Base-by-base conservation (phyloP, 2,888 invertebrate species). In the Megastigmus dorsalis region DNA sequence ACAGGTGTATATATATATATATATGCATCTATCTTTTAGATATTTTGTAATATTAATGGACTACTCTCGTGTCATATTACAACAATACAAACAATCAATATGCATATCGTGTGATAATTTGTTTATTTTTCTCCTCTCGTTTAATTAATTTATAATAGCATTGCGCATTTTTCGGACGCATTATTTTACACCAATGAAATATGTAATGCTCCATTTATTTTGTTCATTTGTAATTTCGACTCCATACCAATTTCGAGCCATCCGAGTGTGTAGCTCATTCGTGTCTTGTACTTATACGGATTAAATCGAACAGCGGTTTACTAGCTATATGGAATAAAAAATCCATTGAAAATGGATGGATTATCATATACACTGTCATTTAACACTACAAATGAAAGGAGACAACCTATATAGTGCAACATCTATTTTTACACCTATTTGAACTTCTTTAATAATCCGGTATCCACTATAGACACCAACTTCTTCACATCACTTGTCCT, bases 61-160 rank as follows among this genome's bases (percentile, higher is more conserved):
- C 80, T 82, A 81, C 72, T 79, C 76, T 80, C 80, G 76, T 78
- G 77, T 77, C 79, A 79, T 80, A 81, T 84, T 82, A 83, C 81
- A 82, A 83, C 80, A 79, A 82, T 84, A 84, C 80, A 84, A 84
- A 85, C 82, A 84, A 82, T 82, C 80, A 81, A 73, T 82, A 80
- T 78, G 74, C 71, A 79, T 74, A 74, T 60, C 60, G 45, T 70
- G 57, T n/a, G n/a, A 28, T 60, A 45, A 48, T 63, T 43, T 55
- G n/a, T 48, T 52, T 50, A 5, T 10, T 65, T 77, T 68, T n/a
- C n/a, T n/a, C n/a, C n/a, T n/a, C n/a, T n/a, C n/a, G n/a, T n/a
- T 75, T 79, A 68, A 63, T 77, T 75, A 78, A 67, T 65, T 55
- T 73, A 66, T 59, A n/a, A n/a, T n/a, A 73, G 65, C 71, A 78